Evolutionary conservation across 2,888 invertebrate genomes (phyloP), one percentile per base, ranked within the genome.

Genomic region (Calephelis perditalis): DNA sequence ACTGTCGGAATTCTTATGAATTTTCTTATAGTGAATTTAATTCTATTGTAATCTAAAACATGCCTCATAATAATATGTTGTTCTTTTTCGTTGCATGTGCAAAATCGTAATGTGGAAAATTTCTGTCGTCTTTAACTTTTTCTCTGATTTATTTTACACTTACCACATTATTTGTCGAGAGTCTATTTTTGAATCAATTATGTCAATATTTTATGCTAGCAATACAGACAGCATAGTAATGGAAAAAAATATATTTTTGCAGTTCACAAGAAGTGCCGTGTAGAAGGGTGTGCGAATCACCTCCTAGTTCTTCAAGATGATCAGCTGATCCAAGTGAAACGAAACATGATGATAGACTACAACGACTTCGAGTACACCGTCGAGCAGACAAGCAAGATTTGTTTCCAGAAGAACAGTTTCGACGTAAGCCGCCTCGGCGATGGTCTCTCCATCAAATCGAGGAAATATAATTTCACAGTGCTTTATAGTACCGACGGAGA

Each of bases 391-490:
- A 92, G 88, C 74, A 92, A 86, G 82, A 93, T 92, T 71, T 93
- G 92, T 68, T 92, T 84, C 76, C 91, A 91, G 77, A 92, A 86
- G 76, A 87, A 92, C 71, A 92, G 92, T 59, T 96, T 95, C 76
- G 91, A 92, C 0, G 91, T 96, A 3, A 92, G 93, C 8, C 91
- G 92, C 59, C 86, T 95, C 0, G 96, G 96, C 0, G 92, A 94
- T 62, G 93, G 93, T 0, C 81, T 96, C 0, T 84, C 94, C 1
- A 93, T 96, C 64, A 92, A 93, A 26, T 95, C 95, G 0, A 92
- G 93, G 63, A 91, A 91, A 62, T 94, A 95, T 70, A 94, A 94
- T 60, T 96, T 96, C 75, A 95, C 94, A 84, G 92, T 96, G 1
- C 91, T 94, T 2, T 95, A 95, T 84, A 94, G 93, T 72, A 88